Conservation (phyloP, 2,797 vertebrate genomes). For the Pangasius mekongensis region DNA sequence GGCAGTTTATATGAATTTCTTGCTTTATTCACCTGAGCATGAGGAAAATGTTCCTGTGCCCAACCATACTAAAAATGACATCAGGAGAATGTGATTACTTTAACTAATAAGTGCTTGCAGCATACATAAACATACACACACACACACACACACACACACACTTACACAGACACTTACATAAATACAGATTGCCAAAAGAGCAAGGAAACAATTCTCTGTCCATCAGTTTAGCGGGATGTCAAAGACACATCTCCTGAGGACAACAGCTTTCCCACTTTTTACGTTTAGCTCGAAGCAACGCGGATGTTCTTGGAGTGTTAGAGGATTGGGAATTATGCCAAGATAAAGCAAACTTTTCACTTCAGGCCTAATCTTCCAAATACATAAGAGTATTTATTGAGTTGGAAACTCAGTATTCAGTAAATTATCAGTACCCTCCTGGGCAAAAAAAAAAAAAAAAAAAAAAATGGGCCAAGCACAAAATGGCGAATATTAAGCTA, state of each 20-base stretch:
- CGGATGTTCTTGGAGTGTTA: conserved; percentile 26
- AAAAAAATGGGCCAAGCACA: no score
- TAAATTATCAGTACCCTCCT: background rate
- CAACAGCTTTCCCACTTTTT: conserved; percentile 11
- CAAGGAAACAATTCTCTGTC: conserved; percentile 4
- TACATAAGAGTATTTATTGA: background rate
- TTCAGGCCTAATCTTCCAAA: conserved; percentile 10
- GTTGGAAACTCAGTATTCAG: background rate
- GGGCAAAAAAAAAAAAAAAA: no score
- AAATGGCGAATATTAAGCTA: no score
- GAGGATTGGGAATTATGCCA: conserved; percentile 47
- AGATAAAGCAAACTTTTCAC: conserved; percentile 36
- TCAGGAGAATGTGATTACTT: conserved; percentile 65
- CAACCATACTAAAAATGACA: conserved; percentile 56
- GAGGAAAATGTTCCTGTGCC: conserved; percentile 73
- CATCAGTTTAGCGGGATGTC: conserved; percentile 12
- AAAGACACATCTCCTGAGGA: conserved; percentile 27
- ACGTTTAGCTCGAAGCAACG: conserved; percentile 4
- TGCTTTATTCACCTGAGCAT: conserved; percentile 90
- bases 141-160: background rate
- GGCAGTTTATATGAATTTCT: conserved; percentile 84
- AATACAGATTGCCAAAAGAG: background rate
- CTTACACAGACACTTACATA: background rate
- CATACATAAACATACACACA: conserved; percentile 24
- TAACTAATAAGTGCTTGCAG: conserved; percentile 60